A percentile compares a stretch with the other conserved stretches of the same genome.
These are phyloP conservation scores for Turnix velox DNA, from an alignment of 2,113 vertebrate species.

Conservation along the genomic window DNA sequence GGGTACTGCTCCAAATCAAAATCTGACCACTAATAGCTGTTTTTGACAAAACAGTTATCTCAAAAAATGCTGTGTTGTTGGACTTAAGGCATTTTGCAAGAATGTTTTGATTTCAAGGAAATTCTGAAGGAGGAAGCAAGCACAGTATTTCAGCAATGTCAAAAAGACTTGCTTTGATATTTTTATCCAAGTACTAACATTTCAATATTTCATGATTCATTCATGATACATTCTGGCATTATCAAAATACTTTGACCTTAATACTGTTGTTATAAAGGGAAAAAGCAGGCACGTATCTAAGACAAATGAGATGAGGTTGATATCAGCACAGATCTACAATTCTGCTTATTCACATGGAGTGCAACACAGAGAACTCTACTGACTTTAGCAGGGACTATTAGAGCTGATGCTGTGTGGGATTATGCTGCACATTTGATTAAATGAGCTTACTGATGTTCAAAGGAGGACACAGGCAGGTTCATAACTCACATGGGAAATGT, in stretches of 20 bases:
- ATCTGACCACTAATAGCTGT: slow-evolving; percentile 22
- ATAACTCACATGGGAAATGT: not conserved
- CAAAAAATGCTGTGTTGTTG: not conserved
- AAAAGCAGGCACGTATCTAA: not conserved
- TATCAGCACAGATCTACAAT: not conserved
- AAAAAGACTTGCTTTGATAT: not conserved
- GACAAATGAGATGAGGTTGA: not conserved
- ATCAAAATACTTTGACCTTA: not conserved
- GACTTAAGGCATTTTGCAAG: not conserved
- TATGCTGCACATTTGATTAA: not conserved
- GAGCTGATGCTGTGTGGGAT: not conserved
- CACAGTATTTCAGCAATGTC: not conserved
- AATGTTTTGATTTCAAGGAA: slow-evolving; percentile 36
- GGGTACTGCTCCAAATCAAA: not conserved
- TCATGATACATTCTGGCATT: not conserved
- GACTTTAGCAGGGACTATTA: not conserved
- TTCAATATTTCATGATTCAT: not conserved
- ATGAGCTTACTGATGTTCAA: not conserved
- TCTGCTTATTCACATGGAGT: not conserved
- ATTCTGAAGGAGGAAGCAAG: not conserved
- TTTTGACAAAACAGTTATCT: slow-evolving; percentile 14
- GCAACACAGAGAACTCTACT: not conserved
- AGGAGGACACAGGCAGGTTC: not conserved
- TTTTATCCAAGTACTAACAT: not conserved
- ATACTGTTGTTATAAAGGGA: not conserved